phyloP scores from a whole-genome alignment of 1,140 invertebrate genomes.

The Telenomus remus region DNA sequence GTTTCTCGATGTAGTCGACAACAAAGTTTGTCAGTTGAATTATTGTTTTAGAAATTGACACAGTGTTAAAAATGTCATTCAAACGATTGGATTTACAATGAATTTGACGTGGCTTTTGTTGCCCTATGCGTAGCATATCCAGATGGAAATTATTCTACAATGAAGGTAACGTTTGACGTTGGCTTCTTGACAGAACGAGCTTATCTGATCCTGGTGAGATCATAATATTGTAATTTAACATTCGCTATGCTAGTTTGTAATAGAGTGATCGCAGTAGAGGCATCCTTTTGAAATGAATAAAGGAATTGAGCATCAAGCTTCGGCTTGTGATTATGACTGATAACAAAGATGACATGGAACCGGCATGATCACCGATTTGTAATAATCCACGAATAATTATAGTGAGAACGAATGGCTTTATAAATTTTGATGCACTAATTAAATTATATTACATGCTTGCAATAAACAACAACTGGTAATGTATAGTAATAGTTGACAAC shows the following conservation, averaged over 20 bases:
- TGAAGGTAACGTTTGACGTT: slow-evolving; percentile 28
- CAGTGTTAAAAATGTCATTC: slow-evolving; percentile 41
- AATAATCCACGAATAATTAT: not conserved
- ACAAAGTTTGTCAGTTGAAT: not conserved
- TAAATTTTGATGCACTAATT: no score
- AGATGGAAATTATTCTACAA: slow-evolving; percentile 45
- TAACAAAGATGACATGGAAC: not conserved
- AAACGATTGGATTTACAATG: slow-evolving; percentile 49
- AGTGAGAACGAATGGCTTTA: no score
- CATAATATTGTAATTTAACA: slow-evolving; percentile 49
- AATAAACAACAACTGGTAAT: no score
- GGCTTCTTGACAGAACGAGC: slow-evolving; percentile 23
- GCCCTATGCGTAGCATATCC: slow-evolving; percentile 50
- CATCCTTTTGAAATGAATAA: slow-evolving; percentile 23
- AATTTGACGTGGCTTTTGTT: slow-evolving; percentile 39
- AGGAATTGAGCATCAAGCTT: slow-evolving; percentile 15
- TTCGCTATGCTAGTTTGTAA: slow-evolving; percentile 37
- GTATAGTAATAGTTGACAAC: no score
- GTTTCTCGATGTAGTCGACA: no score
- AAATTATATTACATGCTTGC: no score
- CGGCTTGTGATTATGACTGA: slow-evolving; percentile 8
- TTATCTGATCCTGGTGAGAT: slow-evolving; percentile 46
- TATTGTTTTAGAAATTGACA: slow-evolving; percentile 37
- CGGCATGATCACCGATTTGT: not conserved
- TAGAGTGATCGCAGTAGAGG: not conserved